phyloP scores from a whole-genome alignment of 2,797 vertebrate species.

The Eulemur rubriventer region DNA sequence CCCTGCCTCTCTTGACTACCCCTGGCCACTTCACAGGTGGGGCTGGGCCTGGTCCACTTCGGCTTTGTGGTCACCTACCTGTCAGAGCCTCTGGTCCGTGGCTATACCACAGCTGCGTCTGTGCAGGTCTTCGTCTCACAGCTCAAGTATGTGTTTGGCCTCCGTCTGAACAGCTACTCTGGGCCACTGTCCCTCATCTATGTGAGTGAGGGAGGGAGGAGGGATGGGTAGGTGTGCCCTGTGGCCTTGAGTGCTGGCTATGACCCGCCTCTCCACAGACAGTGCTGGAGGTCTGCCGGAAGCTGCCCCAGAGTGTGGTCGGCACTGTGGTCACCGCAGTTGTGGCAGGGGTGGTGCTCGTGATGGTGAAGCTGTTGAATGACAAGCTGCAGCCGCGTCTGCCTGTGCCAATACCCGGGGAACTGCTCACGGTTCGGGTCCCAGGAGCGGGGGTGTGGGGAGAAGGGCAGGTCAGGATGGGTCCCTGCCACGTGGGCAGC shows the following conservation, averaged over 20 bases:
- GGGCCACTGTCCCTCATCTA: constrained; percentile 87
- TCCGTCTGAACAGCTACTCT: constrained; percentile 85
- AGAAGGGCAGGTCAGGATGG: not conserved
- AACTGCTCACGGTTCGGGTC: constrained; percentile 91
- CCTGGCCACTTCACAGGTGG: constrained; percentile 83
- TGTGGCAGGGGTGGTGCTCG: constrained; percentile 88
- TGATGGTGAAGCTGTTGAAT: constrained; percentile 91
- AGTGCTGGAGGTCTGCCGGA: constrained; percentile 88
- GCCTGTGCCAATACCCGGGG: constrained; percentile 92
- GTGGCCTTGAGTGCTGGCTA: not conserved
- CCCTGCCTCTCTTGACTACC: not conserved
- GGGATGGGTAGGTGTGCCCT: not conserved
- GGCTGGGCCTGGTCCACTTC: constrained; percentile 92
- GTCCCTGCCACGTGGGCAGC: not conserved
- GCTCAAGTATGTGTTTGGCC: constrained; percentile 93
- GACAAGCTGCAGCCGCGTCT: constrained; percentile 86
- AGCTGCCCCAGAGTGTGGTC: constrained; percentile 87
- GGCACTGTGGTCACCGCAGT: constrained; percentile 89
- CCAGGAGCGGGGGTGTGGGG: too few species aligned
- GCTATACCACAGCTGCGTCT: constrained; percentile 93
- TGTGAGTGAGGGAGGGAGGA: constrained; percentile 78
- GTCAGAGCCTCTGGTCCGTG: constrained; percentile 94
- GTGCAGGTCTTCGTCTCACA: constrained; percentile 95
- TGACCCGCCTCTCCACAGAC: constrained; percentile 83
- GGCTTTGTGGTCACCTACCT: constrained; percentile 97